Evolutionary conservation across 2,888 invertebrate genomes (phyloP), one percentile per base, ranked within the genome.

Genomic region (Piscicola geometra): DNA sequence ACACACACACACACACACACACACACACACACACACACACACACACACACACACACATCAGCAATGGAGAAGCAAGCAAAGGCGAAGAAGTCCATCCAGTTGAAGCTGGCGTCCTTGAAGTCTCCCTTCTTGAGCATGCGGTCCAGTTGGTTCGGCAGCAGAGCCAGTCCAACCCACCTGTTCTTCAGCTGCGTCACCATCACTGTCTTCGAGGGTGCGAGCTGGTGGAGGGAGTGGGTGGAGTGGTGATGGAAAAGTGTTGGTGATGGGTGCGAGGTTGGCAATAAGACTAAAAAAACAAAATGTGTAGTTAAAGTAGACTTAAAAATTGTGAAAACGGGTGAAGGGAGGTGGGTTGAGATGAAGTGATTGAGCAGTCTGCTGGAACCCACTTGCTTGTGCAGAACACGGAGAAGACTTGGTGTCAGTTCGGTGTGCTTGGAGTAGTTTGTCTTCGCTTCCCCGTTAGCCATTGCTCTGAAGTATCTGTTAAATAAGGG

Each of bases 341-440:
- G 50, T 47, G 21, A 9, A 47, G n/a, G n/a, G n/a, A n/a, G 9
- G 9, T 47, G 50, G 50, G 21, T 47, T 47, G 21, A 47, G n/a
- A n/a, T n/a, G n/a, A n/a, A 30, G 9, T 41, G 41, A 41, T 41
- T 30, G 30, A 12, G 41, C 21, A 66, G 35, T 35, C 75, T 76
- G n/a, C n/a, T n/a, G n/a, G n/a, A n/a, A n/a, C n/a, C n/a, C 81
- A 93, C 90, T 88, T 93, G 93, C 81, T 90, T 88, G 76, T 92
- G 88, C 18, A 94, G 85, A 3, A 92, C 90, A 82, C 90, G 90
- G 33, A 93, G 85, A 82, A 92, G 91, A 0, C 93, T 93, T 3
- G 91, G 89, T 0, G 93, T 92, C 0, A 93, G 86, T 0, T 91
- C 91, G 0, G 90, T 90, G 79, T 90, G 89, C 74, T 83, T 85